Conservation (phyloP, 2,888 invertebrate species). For the Drosophila robusta region DNA sequence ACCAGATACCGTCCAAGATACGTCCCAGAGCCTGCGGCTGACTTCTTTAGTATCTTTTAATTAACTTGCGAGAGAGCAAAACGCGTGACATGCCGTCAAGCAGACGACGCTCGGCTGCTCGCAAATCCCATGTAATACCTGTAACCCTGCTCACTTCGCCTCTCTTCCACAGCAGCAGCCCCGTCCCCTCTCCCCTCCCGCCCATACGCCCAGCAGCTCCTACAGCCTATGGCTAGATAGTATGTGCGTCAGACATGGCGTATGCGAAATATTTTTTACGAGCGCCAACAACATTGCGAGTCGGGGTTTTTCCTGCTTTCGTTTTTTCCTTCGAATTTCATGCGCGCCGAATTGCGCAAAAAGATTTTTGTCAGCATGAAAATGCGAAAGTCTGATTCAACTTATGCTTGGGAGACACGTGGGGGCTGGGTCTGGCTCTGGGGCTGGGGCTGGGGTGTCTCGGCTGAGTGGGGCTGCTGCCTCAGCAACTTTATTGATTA, state of each 20-base stretch:
- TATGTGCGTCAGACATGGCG: conserved; percentile 57
- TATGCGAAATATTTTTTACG: conserved; percentile 67
- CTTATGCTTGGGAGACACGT: conserved; percentile 30
- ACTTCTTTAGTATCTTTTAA: conserved; percentile 82
- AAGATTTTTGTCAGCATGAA: conserved; percentile 63
- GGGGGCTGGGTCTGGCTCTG: background rate
- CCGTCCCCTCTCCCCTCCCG: background rate
- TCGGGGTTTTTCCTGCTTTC: conserved; percentile 13
- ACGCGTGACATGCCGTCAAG: conserved; percentile 53
- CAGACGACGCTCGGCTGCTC: conserved; percentile 26
- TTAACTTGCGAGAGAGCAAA: conserved; percentile 70
- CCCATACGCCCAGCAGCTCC: background rate
- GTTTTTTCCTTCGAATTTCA: conserved; percentile 53
- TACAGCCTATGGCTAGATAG: conserved; percentile 23
- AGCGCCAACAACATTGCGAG: conserved; percentile 44
- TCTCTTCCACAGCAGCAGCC: no score
- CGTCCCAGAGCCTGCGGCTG: conserved; percentile 35
- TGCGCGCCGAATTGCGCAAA: conserved; percentile 27
- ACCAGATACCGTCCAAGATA: conserved; percentile 19
- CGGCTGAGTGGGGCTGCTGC: conserved; percentile 26
- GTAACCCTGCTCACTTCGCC: conserved; percentile 25
- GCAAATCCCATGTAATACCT: conserved; percentile 61
- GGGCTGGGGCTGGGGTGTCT: background rate
- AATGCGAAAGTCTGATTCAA: conserved; percentile 57
- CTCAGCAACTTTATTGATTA: conserved; percentile 62